Base-by-base conservation (phyloP, 1,140 invertebrate species). In the Liolophura sinensis region DNA sequence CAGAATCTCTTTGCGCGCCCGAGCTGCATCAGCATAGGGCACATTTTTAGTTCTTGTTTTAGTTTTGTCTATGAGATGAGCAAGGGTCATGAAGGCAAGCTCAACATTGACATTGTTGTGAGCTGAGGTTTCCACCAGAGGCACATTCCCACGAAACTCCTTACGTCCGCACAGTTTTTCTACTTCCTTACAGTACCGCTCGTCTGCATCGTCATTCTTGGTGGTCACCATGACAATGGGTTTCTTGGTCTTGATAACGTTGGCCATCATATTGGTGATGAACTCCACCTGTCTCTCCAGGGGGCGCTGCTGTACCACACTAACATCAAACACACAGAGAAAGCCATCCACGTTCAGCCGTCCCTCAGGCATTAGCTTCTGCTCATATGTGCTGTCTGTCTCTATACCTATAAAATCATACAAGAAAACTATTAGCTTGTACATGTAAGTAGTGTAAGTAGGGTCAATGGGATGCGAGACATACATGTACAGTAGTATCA, bases 101-200 rank as follows among this genome's bases (percentile, higher is more conserved):
- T 98, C 96, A 20, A 98, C 92, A 84, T 99, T 99, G 57, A 99
- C 94, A 83, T 97, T 98, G 78, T 97, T 93, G 78, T 98, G 95
- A 12, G 96, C 91, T 16, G 95, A 98, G 0, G 95, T 96, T 87
- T 98, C 96, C 48, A 99, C 90, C 54, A 98, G 86, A 0, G 92
- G 90, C 73, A 98, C 93, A 54, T 75, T 77, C 25, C 91, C 90
- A 81, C 95, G 96, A 78, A 95, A 96, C 83, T 98, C 96, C 83
- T 96, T 97, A 31, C 94, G 88, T 78, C 91, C 90, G 0, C 95
- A 88, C 54, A 98, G 86, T 78, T 91, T 91, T 77, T 97, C 94
- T 0, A 92, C 94, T 84, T 98, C 96, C 56, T 92, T 89, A 0
- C 96, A 89, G 70, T 92, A 95, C 54, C 91, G 87, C 74, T 96